These are phyloP conservation scores for Actinia tenebrosa DNA, from an alignment of 64 coral and sea anemone genomes.

Conservation along the genomic window DNA sequence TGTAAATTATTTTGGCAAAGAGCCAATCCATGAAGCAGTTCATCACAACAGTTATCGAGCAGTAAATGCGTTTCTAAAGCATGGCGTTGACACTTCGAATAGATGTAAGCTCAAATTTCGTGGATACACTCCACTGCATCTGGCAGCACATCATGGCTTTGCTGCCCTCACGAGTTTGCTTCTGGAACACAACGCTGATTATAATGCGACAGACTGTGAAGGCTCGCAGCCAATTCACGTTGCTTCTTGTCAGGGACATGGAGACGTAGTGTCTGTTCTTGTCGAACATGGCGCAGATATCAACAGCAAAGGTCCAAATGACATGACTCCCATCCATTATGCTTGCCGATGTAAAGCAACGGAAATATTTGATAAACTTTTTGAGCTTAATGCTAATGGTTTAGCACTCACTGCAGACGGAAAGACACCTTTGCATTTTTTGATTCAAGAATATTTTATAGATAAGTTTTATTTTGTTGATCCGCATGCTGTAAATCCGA, in stretches of 20 bases:
- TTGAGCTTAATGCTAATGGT: not conserved
- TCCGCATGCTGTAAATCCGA: not conserved
- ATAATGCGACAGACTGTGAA: slow-evolving; percentile 27
- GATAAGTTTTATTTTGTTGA: not conserved
- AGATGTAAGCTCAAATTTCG: not conserved
- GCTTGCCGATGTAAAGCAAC: slow-evolving; percentile 37
- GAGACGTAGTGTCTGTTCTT: slow-evolving; percentile 4
- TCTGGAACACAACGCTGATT: slow-evolving; percentile 8
- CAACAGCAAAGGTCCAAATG: slow-evolving; percentile 26
- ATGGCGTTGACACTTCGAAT: not conserved
- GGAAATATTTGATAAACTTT: slow-evolving; percentile 7
- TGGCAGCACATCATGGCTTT: slow-evolving; percentile 33
- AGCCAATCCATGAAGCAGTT: slow-evolving; percentile 33
- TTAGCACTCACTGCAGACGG: not conserved
- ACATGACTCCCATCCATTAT: slow-evolving; percentile 58
- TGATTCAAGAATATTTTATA: not conserved
- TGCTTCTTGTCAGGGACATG: slow-evolving; percentile 43
- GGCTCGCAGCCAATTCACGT: slow-evolving; percentile 48
- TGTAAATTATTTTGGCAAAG: slow-evolving; percentile 15
- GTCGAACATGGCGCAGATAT: slow-evolving; percentile 9
- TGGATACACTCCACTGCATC: slow-evolving; percentile 49
- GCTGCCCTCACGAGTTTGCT: slow-evolving; percentile 27
- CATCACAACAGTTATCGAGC: slow-evolving; percentile 17
- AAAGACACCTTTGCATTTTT: not conserved
- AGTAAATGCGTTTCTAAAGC: not conserved